Percentiles rank a stretch among this genome's conserved stretches.
These are phyloP conservation scores for Saturnia pavonia DNA, from an alignment of 2,888 invertebrate genomes.

Conservation along the genomic window DNA sequence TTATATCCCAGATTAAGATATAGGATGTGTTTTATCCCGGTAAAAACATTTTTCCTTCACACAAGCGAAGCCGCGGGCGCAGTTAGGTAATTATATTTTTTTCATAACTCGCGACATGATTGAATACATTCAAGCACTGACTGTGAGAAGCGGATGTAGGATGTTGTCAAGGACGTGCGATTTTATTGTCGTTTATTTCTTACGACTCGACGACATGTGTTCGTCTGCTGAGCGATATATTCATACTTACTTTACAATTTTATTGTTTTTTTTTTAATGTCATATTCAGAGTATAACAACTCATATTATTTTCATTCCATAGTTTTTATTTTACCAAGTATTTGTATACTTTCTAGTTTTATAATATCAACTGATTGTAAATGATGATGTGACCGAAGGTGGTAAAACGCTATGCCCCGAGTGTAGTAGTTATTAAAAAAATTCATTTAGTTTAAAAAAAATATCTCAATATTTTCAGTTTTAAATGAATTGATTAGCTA, in stretches of 20 bases:
- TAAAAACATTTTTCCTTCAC: too few relatives aligned
- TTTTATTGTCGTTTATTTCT: slow-evolving; percentile 65
- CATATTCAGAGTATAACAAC: neutral
- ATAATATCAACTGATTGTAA: too few relatives aligned
- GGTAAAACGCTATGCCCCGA: too few relatives aligned
- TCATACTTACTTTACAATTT: neutral
- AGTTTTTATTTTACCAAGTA: neutral
- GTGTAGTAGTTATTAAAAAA: too few relatives aligned
- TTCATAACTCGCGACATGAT: slow-evolving; percentile 37
- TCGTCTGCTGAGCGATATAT: slow-evolving; percentile 9
- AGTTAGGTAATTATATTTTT: neutral
- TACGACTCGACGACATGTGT: slow-evolving; percentile 40
- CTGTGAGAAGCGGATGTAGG: slow-evolving; percentile 78
- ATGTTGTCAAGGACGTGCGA: slow-evolving; percentile 73
- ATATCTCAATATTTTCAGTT: too few relatives aligned
- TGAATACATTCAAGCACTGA: slow-evolving; percentile 40
- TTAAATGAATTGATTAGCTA: too few relatives aligned
- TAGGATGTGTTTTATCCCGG: too few relatives aligned
- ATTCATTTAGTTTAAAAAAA: too few relatives aligned
- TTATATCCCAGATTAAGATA: too few relatives aligned
- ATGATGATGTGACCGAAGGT: too few relatives aligned
- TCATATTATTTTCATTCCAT: neutral
- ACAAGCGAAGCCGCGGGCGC: too few relatives aligned
- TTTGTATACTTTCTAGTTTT: too few relatives aligned
- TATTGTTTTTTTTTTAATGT: neutral